Evolutionary conservation across 2,113 vertebrate genomes (phyloP), one percentile per base, ranked within the genome.

Genomic region (Phalacrocorax aristotelis): DNA sequence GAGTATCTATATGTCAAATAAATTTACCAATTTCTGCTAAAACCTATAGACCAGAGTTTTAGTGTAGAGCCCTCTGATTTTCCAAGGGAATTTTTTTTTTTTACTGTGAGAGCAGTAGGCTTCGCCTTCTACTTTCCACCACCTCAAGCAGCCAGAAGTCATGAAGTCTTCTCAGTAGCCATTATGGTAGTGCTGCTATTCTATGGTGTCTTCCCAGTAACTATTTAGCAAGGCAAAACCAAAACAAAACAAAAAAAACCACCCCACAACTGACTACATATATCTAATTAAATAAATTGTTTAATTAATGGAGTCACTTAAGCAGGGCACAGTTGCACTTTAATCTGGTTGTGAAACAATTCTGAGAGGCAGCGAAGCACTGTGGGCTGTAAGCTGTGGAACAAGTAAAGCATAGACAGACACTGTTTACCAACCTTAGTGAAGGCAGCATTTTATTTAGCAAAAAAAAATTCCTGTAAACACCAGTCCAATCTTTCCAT

Each of bases 271-370:
- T 87, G 72, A 74, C 69, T 68, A 40, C 38, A 55, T 75, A 5
- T 66, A 78, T 36, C 14, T 57, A 89, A 87, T 86, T 80, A 86
- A 84, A 68, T 75, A 61, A 2, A 4, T 27, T 29, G n/a, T 74
- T 93, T 61, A 68, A 94, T 91, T 91, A 91, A 82, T 64, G 30
- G 30, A 91, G 65, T 65, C 29, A 48, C 60, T 93, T 78, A 68
- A 96, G 40, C 60, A 84, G n/a, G 55, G 55, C 52, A 25, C 25
- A 60, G 55, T 12, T 87, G 69, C 65, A 60, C 58, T 92, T 94
- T 66, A 78, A 79, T 78, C 55, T 66, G 54, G 22, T 92, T 96
- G 80, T 77, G 88, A 95, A 96, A 94, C 64, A 89, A 29, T 70
- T 94, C 55, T 70, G 85, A 93, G 71, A 70, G 78, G 78, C 58